Conservation (phyloP, 2,113 vertebrate species). For the rabbit (Oryctolagus cuniculus) region mOryCun1.1 NC_091453.1:31885501-31886000, state of each 20-base stretch:
- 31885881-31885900: background rate
- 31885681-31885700: background rate
- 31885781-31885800: background rate
- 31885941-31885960: constrained; percentile 52
- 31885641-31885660: background rate
- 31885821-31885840: background rate
- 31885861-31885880: background rate
- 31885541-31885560: background rate
- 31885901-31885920: constrained; percentile 64
- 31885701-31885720: background rate
- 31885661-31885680: background rate
- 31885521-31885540: background rate
- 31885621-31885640: background rate
- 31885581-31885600: background rate
- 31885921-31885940: constrained; percentile 50
- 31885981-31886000: constrained; percentile 69
- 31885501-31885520: background rate
- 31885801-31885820: background rate
- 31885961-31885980: constrained; percentile 69
- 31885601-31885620: background rate
- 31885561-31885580: background rate
- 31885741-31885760: background rate
- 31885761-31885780: background rate
- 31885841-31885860: background rate
- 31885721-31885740: background rate